Evolutionary conservation across 2,113 vertebrate species (phyloP), one percentile per base, ranked within the genome.

Genomic region (Excalfactoria chinensis): DNA sequence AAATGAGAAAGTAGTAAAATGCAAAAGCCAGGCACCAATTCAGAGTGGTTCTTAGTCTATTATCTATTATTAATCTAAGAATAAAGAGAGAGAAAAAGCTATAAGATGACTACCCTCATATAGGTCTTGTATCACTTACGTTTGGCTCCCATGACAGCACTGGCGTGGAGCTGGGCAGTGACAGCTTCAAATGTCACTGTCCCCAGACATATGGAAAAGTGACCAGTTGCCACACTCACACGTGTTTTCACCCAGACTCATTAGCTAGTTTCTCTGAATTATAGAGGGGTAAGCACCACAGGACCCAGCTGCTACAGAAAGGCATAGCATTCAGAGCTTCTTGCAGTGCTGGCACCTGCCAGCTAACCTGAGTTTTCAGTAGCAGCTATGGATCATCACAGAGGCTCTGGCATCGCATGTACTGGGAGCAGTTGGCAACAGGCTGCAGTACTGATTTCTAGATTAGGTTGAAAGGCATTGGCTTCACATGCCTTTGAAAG

Each of bases 211-310:
- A 11, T 58, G 40, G 35, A 17, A 69, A 22, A 49, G 26, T 37
- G 46, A 69, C 25, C n/a, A 6, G 23, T 9, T 22, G 13, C 20
- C 22, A 13, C 34, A 35, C 37, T 30, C 22, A n/a, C 2, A 0
- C 0, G 0, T 60, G 19, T 69, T 48, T 43, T 79, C 28, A 2
- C 7, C n/a, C 4, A 18, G 17, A 72, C 32, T 68, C 75, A 37
- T 11, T 15, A 8, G 3, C 19, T 76, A 16, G 1, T 49, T 90
- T 66, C 49, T 59, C 46, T 69, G 49, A 79, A 32, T n/a, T 73
- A 25, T 7, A 32, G 80, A 46, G 18, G 28, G 10, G 8, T 34
- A 17, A 66, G n/a, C 41, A 56, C 10, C 40, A 68, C 32, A 56
- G 55, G 21, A 85, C 23, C n/a, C 70, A 68, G 1, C 30, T 64